phyloP scores from a whole-genome alignment of 2,888 invertebrate species.

The Dynastes tityus region DNA sequence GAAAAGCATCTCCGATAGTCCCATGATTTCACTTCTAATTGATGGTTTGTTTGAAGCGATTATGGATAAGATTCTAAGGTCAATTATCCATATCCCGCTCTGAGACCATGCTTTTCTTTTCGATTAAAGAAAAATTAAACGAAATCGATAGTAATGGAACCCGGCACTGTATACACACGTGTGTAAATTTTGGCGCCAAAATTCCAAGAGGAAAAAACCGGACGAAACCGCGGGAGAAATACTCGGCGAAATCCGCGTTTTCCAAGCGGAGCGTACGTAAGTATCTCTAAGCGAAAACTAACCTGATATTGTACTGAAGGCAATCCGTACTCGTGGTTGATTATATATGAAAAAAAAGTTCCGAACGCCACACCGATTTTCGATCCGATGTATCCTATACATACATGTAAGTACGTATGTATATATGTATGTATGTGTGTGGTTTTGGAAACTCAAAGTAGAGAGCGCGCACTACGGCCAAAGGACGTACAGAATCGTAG shows the following conservation, averaged over 20 bases:
- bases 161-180: no score
- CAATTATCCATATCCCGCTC: background rate
- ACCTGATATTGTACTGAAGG: no score
- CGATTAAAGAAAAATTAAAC: background rate
- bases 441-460: constrained; percentile 34
- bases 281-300: no score
- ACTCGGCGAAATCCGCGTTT: background rate
- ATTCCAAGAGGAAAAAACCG: background rate
- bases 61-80: background rate
- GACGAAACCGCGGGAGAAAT: constrained; percentile 5
- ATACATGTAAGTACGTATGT: background rate
- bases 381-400: no score
- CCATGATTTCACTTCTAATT: constrained; percentile 48
- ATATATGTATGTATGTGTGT: background rate
- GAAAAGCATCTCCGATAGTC: constrained; percentile 57
- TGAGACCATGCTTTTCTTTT: background rate
- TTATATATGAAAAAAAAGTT: no score
- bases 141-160: background rate
- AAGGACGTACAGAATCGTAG: constrained; percentile 62
- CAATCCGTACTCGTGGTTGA: no score
- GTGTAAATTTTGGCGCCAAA: no score
- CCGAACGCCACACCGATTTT: no score
- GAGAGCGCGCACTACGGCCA: constrained; percentile 51
- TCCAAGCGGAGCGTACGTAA: no score
- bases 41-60: background rate